phyloP scores from a whole-genome alignment of 2,888 invertebrate species.

The Euphydryas editha region DNA sequence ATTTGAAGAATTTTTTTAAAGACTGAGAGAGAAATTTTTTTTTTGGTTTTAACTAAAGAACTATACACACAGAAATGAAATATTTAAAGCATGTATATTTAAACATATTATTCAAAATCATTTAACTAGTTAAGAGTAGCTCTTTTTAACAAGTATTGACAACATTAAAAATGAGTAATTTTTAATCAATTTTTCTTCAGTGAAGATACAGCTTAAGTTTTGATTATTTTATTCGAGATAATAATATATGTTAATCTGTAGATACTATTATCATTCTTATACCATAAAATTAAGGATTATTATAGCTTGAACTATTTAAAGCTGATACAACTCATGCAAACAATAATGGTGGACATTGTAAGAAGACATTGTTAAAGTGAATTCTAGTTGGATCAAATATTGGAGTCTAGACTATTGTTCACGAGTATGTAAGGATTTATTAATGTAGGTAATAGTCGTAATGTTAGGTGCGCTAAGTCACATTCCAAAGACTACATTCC shows the following conservation, averaged over 20 bases:
- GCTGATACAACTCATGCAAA: constrained; percentile 6
- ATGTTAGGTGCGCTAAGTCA: constrained; percentile 23
- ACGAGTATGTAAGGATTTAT: constrained; percentile 6
- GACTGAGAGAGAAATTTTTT: too few species aligned
- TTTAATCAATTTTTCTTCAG: too few species aligned
- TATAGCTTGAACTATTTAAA: not conserved
- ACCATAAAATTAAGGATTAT: not conserved
- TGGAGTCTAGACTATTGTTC: constrained; percentile 8
- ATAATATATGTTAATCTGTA: not conserved
- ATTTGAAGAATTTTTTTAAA: too few species aligned
- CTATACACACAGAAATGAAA: too few species aligned
- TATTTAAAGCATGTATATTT: too few species aligned
- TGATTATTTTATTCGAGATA: not conserved
- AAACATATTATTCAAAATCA: too few species aligned
- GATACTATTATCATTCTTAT: not conserved
- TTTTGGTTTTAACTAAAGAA: too few species aligned
- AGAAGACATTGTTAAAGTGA: constrained; percentile 5
- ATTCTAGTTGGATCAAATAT: constrained; percentile 7
- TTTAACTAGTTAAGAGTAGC: too few species aligned
- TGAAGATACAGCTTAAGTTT: too few species aligned
- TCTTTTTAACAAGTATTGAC: too few species aligned
- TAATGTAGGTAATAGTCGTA: constrained; percentile 21
- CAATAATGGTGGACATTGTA: constrained; percentile 10
- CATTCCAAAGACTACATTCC: constrained; percentile 43
- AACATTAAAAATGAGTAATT: too few species aligned